A percentile compares a stretch with the other conserved stretches of the same genome.
Conservation (phyloP, 1,140 invertebrate species). For the Drosophila murphyi region DNA sequence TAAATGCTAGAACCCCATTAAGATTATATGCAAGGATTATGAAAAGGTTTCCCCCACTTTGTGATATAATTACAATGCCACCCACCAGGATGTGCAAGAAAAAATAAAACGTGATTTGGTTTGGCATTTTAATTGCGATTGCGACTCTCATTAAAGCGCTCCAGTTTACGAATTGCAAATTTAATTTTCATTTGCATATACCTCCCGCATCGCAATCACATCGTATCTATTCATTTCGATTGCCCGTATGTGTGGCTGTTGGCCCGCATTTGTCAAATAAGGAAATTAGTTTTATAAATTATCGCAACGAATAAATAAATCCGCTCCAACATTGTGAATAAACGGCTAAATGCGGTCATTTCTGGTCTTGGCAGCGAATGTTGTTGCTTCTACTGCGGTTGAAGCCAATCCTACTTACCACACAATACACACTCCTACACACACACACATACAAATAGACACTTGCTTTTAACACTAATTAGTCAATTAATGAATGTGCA, state of each 20-base stretch:
- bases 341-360: constrained; percentile 16
- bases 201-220: not conserved
- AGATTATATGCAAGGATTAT: not conserved
- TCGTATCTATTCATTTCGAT: constrained; percentile 3
- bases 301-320: constrained; percentile 33
- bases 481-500: constrained; percentile 68
- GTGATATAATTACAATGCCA: not conserved
- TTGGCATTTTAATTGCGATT: constrained; percentile 65
- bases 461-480: constrained; percentile 74
- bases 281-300: constrained; percentile 69
- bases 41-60: not conserved
- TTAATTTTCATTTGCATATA: constrained; percentile 46
- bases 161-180: constrained; percentile 51
- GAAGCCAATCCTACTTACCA: not conserved
- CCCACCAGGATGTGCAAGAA: not conserved
- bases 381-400: not conserved
- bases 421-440: constrained; percentile 3
- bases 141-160: constrained; percentile 62
- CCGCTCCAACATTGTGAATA: not conserved
- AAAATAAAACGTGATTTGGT: constrained; percentile 27
- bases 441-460: constrained; percentile 43
- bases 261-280: constrained; percentile 46
- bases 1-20: too few species aligned
- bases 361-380: constrained; percentile 18
- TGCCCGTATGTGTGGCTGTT: not conserved